Base-by-base conservation (phyloP, 2,113 vertebrate species). In the Vulpes ferrilata region DNA sequence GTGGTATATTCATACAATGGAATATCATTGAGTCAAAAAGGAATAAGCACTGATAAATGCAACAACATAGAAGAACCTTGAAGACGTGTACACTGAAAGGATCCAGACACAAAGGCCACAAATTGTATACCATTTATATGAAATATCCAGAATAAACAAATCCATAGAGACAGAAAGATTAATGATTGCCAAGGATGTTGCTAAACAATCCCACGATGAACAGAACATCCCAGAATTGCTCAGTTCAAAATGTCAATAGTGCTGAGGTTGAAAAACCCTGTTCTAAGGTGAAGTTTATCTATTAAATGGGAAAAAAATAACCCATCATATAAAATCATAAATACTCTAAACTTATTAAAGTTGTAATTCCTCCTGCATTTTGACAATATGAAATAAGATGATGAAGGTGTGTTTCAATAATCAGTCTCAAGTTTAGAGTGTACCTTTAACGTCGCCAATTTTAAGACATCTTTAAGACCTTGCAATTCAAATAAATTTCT, bases 401-500 rank as follows among this genome's bases (percentile, higher is more conserved):
- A 43, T 43, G 38, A 96, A 65, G 32, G 38, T 62, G 48, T 73
- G 13, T 73, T 73, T 93, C 71, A 69, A 86, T 17, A 48, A 74
- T 84, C 79, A 85, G 65, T 55, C 55, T 92, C 73, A 74, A 71
- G 48, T 84, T 96, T 84, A 65, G 19, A 38, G 23, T 57, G 7
- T 53, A 64, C 30, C n/a, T 89, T 92, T 55, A 89, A 60, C 60
- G 9, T 82, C 13, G 23, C 43, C 62, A 88, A 86, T 78, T 94
- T 94, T 69, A 96, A 96, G 65, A 81, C 57, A 73, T 81, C 59
- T 86, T 97, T 30, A 69, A 92, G 43, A 92, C 90, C 67, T 71
- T 90, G 51, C 23, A 69, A 51, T 85, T 96, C 53, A 96, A 71
- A 71, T 69, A 65, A 35, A 78, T 55, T 92, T 93, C 1, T 81